Evolutionary conservation across 2,113 vertebrate species (phyloP), one percentile per base, ranked within the genome.

Genomic region (Climacteris rufus): DNA sequence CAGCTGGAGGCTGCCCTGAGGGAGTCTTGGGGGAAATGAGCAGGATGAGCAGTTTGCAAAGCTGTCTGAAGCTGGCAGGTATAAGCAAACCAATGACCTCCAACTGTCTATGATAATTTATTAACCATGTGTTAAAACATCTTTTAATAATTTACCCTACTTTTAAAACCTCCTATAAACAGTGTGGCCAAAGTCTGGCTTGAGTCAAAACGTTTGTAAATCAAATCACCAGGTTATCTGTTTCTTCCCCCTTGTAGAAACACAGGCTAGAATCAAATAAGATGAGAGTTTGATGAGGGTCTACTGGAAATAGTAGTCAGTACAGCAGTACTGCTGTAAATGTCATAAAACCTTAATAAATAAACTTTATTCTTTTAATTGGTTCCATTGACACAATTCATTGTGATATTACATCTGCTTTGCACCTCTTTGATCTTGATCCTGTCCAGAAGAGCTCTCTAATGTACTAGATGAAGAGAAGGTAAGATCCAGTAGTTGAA

Each of bases 131-230:
- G 71, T 93, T 96, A 92, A 95, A 95, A 72, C 6, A 2, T 44
- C 66, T 85, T 85, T 90, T 89, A 94, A 95, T 94, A 86, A 83
- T 92, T 95, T 93, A 93, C 69, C 6, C 18, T 86, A 7, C 30
- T 42, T 69, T 87, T 85, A 61, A 95, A 95, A 42, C n/a, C 39
- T 82, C 2, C 14, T 88, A 17, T 77, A 39, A 81, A n/a, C 40
- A 78, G 20, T 60, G 40, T 71, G 82, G 44, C 56, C 56, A 77
- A 88, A 93, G 49, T 4, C 2, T 60, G 42, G 20, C 54, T 83
- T 71, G 40, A 83, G 49, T 81, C 24, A 83, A 80, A 83, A 69
- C 23, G 57, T 53, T 59, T 78, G 40, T 85, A 72, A 93, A 89
- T 92, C 42, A 71, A 64, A 90, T 82, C 15, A 70, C 6, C 20